Percentiles rank a stretch among this genome's conserved stretches.
phyloP scores from a whole-genome alignment of 2,113 vertebrate genomes.

The Pipa parva region DNA sequence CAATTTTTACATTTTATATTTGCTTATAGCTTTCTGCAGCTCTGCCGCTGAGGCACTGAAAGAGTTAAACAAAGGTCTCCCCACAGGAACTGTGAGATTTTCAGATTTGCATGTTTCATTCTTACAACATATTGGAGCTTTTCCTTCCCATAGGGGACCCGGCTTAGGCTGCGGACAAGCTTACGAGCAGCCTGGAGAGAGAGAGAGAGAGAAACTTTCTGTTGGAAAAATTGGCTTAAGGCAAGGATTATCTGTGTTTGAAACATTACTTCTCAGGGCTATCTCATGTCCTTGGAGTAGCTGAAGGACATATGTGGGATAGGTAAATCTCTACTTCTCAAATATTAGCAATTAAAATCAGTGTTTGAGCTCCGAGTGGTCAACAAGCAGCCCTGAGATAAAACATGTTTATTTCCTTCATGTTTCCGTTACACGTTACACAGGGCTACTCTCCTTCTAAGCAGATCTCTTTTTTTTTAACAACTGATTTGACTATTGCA shows the following conservation, averaged over 20 bases:
- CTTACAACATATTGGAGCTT: constrained; percentile 34
- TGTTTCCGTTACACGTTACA: constrained; percentile 3
- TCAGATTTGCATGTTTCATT: constrained; percentile 36
- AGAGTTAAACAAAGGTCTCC: constrained; percentile 9
- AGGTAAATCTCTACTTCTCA: constrained; percentile 32
- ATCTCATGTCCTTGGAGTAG: constrained; percentile 39
- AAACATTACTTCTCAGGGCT: constrained; percentile 39
- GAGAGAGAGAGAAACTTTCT: constrained; percentile 32
- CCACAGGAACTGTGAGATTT: constrained; percentile 19
- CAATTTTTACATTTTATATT: too few species aligned
- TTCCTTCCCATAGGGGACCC: constrained; percentile 32
- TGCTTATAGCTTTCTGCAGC: too few species aligned
- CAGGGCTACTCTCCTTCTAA: not conserved
- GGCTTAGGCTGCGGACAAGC: constrained; percentile 26
- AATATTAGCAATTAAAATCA: constrained; percentile 41
- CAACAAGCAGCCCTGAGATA: constrained; percentile 21
- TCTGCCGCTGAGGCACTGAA: not conserved
- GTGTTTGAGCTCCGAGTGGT: constrained; percentile 35
- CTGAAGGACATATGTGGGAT: constrained; percentile 42
- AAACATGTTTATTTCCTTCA: constrained; percentile 28
- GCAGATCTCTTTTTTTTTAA: not conserved
- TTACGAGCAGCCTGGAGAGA: constrained; percentile 34
- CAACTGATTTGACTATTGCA: too few species aligned
- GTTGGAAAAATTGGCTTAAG: constrained; percentile 41
- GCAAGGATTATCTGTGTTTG: constrained; percentile 42